These are phyloP conservation scores for Taphrorychus bicolor DNA, from an alignment of 2,888 invertebrate genomes.

Conservation along the genomic window DNA sequence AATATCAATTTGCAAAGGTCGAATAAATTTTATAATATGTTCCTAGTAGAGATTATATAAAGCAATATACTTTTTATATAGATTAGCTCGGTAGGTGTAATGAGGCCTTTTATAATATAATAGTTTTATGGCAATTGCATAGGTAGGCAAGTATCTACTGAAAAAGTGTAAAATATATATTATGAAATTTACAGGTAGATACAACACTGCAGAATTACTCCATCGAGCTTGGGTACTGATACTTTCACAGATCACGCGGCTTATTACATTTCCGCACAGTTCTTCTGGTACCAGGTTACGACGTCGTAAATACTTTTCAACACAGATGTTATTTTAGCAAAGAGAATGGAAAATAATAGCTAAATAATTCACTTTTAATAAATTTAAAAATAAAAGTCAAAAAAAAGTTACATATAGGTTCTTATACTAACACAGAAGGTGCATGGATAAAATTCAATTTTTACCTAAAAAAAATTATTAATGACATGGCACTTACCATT, in stretches of 20 bases:
- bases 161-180: background rate
- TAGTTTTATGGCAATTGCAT: background rate
- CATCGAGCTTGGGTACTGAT: background rate
- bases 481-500: background rate
- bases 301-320: background rate
- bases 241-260: constrained; percentile 4
- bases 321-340: background rate
- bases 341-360: background rate
- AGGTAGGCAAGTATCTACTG: background rate
- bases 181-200: background rate
- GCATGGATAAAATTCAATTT: background rate
- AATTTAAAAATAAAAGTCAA: background rate
- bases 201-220: background rate
- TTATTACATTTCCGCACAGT: background rate
- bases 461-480: background rate
- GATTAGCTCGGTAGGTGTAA: too few relatives aligned
- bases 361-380: background rate
- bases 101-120: too few relatives aligned
- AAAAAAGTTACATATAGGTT: background rate
- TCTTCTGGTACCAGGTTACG: constrained; percentile 6
- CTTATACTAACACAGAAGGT: too few relatives aligned
- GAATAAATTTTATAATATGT: background rate
- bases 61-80: background rate
- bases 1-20: background rate
- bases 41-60: background rate